Evolutionary conservation across 2,888 invertebrate genomes (phyloP).

Genomic region (Rugalucina vietnamica): DNA sequence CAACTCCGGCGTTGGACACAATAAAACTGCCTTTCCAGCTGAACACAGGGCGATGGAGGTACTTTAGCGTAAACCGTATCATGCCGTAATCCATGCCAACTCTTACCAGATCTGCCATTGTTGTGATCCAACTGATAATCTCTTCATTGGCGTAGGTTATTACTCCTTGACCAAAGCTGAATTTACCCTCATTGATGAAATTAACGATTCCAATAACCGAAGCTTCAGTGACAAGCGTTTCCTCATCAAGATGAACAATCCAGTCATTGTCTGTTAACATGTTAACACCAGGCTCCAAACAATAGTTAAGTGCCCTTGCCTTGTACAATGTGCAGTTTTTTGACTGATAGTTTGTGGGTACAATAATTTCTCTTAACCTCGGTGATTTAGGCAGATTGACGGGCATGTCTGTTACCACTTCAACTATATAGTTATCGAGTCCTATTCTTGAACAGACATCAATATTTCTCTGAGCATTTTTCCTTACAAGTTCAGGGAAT

Average conservation of each 20-base stretch:
- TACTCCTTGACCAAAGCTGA: conserved; percentile 77
- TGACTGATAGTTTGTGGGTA: conserved; percentile 70
- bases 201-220: conserved; percentile 78
- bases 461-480: conserved; percentile 70
- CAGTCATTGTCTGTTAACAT: conserved; percentile 76
- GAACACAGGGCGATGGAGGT: conserved; percentile 74
- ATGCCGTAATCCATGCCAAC: conserved; percentile 76
- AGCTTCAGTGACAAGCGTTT: conserved; percentile 76
- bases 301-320: conserved; percentile 77
- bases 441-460: conserved; percentile 68
- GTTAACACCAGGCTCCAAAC: conserved; percentile 70
- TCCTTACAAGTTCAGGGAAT: conserved; percentile 68
- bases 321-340: conserved; percentile 71
- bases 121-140: conserved; percentile 78
- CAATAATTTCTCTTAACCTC: conserved; percentile 69
- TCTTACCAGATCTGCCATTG: conserved; percentile 74
- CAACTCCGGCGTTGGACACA: conserved; percentile 75
- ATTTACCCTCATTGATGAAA: conserved; percentile 74
- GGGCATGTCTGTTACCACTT: conserved; percentile 72
- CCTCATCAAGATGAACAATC: conserved; percentile 80
- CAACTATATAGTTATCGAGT: conserved; percentile 72
- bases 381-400: conserved; percentile 65
- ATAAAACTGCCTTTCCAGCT: conserved; percentile 80
- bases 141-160: conserved; percentile 75
- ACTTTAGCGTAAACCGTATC: conserved; percentile 68